Percentiles rank a stretch among this genome's conserved stretches.
phyloP scores from a whole-genome alignment of 2,797 vertebrate genomes.

The Melanotaenia trifasciata region DNA sequence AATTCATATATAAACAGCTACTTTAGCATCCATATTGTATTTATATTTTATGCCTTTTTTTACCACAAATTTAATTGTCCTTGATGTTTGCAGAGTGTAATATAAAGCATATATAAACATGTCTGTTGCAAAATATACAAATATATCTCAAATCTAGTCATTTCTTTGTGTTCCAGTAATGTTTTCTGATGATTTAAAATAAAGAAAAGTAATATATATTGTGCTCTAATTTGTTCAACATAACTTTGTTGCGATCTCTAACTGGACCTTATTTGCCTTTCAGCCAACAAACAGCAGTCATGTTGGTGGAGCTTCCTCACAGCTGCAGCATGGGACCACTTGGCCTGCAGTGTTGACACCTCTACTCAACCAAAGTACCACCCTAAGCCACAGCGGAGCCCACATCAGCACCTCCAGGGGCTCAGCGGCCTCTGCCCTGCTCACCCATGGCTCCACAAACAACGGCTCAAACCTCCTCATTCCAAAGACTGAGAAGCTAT shows the following conservation, averaged over 20 bases:
- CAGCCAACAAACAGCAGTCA: slow-evolving; percentile 55
- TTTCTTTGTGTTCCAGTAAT: background rate
- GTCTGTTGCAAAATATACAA: background rate
- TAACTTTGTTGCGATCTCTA: background rate
- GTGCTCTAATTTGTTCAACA: background rate
- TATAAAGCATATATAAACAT: background rate
- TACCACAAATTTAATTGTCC: background rate
- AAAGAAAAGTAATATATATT: background rate
- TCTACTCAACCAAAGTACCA: slow-evolving; percentile 56
- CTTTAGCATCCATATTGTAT: background rate
- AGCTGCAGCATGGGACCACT: slow-evolving; percentile 61
- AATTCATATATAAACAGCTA: too few species aligned
- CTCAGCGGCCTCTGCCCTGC: slow-evolving; percentile 67
- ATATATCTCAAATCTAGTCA: background rate
- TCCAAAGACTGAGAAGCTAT: slow-evolving; percentile 91
- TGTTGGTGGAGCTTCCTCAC: slow-evolving; percentile 41
- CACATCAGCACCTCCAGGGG: slow-evolving; percentile 60
- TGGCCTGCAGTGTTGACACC: slow-evolving; percentile 65
- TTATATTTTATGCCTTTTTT: background rate
- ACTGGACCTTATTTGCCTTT: slow-evolving; percentile 19
- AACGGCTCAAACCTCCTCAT: slow-evolving; percentile 73
- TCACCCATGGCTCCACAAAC: slow-evolving; percentile 63
- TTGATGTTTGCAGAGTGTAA: background rate
- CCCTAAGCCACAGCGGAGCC: slow-evolving; percentile 36
- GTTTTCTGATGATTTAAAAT: background rate